Percentiles rank a stretch among this genome's conserved stretches.
These are phyloP conservation scores for Coecobrya sp. DNA, from an alignment of 2,888 invertebrate species.

Conservation along the genomic window DNA sequence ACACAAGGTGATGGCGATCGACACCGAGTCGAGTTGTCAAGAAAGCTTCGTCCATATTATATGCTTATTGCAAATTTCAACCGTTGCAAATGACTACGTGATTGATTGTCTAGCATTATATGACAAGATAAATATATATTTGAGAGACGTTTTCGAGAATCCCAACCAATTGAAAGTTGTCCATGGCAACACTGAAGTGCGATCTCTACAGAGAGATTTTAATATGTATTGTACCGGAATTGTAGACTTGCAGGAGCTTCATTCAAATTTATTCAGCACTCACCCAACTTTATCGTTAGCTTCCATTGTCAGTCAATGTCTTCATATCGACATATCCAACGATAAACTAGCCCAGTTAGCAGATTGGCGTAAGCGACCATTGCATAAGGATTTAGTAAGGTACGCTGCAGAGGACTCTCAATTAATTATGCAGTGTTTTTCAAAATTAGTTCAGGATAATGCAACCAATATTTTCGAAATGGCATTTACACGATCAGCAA, in stretches of 20 bases:
- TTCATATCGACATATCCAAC: background rate
- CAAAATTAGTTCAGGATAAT: background rate
- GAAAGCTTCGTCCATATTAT: constrained; percentile 31
- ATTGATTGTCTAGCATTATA: constrained; percentile 40
- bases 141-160: constrained; percentile 22
- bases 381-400: background rate
- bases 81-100: background rate
- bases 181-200: constrained; percentile 21
- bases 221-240: constrained; percentile 30
- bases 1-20: background rate
- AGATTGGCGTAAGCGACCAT: background rate
- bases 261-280: background rate
- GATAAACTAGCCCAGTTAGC: background rate
- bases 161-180: constrained; percentile 35
- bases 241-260: constrained; percentile 22
- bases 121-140: background rate
- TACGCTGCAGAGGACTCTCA: background rate
- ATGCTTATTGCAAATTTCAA: constrained; percentile 53
- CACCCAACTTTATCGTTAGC: background rate
- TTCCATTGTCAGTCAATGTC: background rate
- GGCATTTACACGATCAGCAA: background rate
- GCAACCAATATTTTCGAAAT: background rate
- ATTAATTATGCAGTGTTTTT: background rate
- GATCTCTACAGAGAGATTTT: constrained; percentile 46
- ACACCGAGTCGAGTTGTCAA: constrained; percentile 3